Base-by-base conservation (phyloP, 2,113 vertebrate genomes). In the Tyrannus savana region DNA sequence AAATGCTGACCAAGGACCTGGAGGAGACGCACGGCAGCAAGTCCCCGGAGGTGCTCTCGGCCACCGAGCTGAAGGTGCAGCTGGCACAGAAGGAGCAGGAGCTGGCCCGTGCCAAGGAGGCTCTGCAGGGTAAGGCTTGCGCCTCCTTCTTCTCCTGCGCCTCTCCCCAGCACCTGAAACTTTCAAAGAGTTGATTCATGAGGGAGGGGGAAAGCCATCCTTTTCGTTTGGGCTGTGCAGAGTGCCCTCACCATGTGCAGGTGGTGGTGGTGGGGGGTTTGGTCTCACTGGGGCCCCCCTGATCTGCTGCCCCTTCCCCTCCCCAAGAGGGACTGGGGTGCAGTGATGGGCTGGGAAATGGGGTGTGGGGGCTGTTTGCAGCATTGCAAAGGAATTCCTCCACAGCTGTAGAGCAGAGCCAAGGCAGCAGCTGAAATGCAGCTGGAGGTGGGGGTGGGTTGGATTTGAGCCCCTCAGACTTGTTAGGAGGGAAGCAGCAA, bases 51-150 rank as follows among this genome's bases (percentile, higher is more conserved):
- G 97, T 99, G 89, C 99, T 99, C 81, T 99, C 99, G 0, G 99
- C 98, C 97, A 99, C 99, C 0, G 99, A 99, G 97, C 98, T 99
- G 60, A 98, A 99, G 66, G 99, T 99, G 92, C 99, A 99, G 98
- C 98, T 99, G 97, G 98, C 97, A 2, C 99, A 99, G 97, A 99
- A 99, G 96, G 99, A 99, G 95, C 98, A 99, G 97, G 99, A 99
- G 95, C 98, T 99, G 95, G 98, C 99, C 7, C 98, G 99, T 6
- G 99, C 99, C 97, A 99, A 99, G 92, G 99, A 99, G 97, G 99
- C 99, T 62, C 97, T 99, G 85, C 99, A 99, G 97, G 99, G 99
- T 99, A 96, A 98, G 98, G 84, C 52, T 25, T 11, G 22, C 1
- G 0, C 28, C 2, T 12, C 23, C 19, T 12, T 46, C 37, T 19